Conservation (phyloP, 2,888 invertebrate species). For the Watsonalla cultraria region DNA sequence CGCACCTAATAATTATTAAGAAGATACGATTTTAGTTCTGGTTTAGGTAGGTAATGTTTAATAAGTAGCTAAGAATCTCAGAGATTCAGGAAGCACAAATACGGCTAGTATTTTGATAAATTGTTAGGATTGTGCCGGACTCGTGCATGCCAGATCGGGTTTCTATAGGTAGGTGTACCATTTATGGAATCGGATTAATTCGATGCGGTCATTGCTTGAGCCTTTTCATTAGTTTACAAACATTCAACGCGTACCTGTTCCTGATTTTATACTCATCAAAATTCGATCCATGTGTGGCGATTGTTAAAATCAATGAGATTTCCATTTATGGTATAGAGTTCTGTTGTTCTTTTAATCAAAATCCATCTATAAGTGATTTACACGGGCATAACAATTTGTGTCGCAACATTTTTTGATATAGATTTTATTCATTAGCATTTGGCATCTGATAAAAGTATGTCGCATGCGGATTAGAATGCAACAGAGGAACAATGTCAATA, state of each 20-base stretch:
- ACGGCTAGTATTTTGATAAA: constrained; percentile 69
- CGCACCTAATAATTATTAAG: background rate
- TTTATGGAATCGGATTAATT: constrained; percentile 71
- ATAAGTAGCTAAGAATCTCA: constrained; percentile 38
- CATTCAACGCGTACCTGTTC: constrained; percentile 7
- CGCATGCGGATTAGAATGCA: background rate
- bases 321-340: constrained; percentile 12
- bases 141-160: constrained; percentile 64
- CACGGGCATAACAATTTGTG: no score
- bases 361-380: no score
- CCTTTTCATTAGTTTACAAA: constrained; percentile 2
- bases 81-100: constrained; percentile 69
- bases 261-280: constrained; percentile 1
- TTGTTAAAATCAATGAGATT: constrained; percentile 18
- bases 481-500: background rate
- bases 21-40: no score
- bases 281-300: constrained; percentile 14
- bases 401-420: no score
- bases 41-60: constrained; percentile 18
- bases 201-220: constrained; percentile 46
- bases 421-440: constrained; percentile 19
- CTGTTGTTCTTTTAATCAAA: constrained; percentile 3
- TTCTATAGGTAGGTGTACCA: constrained; percentile 56
- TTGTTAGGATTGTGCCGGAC: constrained; percentile 63
- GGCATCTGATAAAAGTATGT: no score